Conservation (phyloP, 2,797 vertebrate genomes). For the Pelochelys cantorii region DNA sequence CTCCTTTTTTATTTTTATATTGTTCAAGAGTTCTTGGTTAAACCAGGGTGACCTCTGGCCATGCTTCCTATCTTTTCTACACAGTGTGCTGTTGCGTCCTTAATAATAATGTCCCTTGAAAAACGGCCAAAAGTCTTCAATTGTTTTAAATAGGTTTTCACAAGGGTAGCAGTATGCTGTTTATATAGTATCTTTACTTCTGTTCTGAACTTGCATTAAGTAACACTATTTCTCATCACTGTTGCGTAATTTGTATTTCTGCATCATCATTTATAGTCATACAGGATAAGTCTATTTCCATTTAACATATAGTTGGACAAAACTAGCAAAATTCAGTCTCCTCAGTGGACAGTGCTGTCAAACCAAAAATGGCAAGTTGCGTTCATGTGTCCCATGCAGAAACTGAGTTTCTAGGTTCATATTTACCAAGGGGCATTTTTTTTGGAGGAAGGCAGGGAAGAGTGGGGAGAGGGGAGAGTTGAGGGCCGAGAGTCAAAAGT, state of each 20-base stretch:
- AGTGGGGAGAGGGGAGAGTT: neutral
- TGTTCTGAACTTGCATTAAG: neutral
- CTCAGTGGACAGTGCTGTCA: neutral
- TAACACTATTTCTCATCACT: neutral
- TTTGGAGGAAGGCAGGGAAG: neutral
- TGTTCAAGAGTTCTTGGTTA: too few species aligned
- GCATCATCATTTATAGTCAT: neutral
- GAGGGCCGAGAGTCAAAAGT: neutral
- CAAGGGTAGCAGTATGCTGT: too few species aligned
- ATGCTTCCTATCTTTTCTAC: too few species aligned
- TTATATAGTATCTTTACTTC: neutral
- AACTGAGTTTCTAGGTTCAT: neutral
- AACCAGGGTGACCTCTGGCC: too few species aligned
- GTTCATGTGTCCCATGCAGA: neutral
- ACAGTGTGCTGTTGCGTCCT: too few species aligned
- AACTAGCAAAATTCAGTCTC: neutral
- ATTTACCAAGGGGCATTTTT: neutral
- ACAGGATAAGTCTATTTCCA: neutral
- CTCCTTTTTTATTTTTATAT: too few species aligned
- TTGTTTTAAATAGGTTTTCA: too few species aligned
- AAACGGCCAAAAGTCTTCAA: too few species aligned
- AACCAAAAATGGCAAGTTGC: neutral
- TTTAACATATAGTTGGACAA: neutral
- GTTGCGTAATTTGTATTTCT: neutral
- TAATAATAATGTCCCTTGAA: too few species aligned